Conservation (phyloP, 2,888 invertebrate genomes). For the Oligia latruncula region DNA sequence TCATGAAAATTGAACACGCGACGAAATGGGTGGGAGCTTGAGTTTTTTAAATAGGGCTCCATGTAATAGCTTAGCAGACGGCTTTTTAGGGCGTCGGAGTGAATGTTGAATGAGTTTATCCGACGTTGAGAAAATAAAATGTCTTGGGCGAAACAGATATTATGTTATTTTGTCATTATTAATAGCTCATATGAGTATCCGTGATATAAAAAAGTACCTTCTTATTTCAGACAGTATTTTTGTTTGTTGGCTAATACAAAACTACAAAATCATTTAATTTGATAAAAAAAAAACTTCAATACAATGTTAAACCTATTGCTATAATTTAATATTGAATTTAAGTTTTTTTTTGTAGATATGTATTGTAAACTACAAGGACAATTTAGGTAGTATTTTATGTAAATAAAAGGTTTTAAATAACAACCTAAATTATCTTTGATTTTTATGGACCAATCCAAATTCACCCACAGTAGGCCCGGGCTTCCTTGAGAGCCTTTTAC, state of each 20-base stretch:
- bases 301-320: no score
- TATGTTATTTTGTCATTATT: not conserved
- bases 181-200: not conserved
- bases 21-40: conserved; percentile 8
- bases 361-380: not conserved
- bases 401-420: not conserved
- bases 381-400: not conserved
- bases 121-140: conserved; percentile 4
- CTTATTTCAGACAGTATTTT: not conserved
- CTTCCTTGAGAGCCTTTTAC: conserved; percentile 41
- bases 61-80: conserved; percentile 21
- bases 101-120: not conserved
- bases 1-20: conserved; percentile 5
- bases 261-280: not conserved
- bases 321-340: not conserved
- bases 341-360: not conserved
- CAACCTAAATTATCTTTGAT: conserved; percentile 33
- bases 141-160: not conserved
- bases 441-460: conserved; percentile 56
- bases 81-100: conserved; percentile 26
- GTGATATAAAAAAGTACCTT: not conserved
- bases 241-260: not conserved
- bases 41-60: conserved; percentile 24
- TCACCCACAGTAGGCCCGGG: conserved; percentile 12
- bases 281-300: not conserved